Conservation (phyloP, 2,797 vertebrate species). For the Diceros bicornis region DNA sequence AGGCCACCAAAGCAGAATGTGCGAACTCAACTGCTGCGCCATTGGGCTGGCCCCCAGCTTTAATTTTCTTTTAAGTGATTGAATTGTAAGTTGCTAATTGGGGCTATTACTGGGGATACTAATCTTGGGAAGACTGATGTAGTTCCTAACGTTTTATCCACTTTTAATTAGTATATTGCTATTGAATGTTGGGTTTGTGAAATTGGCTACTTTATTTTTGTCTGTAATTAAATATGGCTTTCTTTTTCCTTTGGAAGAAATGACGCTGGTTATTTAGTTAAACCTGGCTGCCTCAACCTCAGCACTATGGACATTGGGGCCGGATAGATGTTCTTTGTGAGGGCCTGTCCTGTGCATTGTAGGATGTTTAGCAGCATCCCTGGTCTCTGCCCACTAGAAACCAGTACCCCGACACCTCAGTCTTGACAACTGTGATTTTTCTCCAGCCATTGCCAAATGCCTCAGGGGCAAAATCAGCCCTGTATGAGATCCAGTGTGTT, state of each 20-base stretch:
- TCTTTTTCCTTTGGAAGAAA: not conserved
- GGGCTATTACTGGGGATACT: not conserved
- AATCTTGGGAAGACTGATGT: not conserved
- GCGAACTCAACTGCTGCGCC: no score
- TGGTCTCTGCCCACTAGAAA: not conserved
- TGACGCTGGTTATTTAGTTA: not conserved
- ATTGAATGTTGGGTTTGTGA: not conserved
- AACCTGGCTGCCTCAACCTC: not conserved
- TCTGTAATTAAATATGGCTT: not conserved
- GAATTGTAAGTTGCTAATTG: not conserved
- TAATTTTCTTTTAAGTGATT: not conserved
- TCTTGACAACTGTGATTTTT: not conserved
- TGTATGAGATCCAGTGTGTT: not conserved
- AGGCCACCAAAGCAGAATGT: no score
- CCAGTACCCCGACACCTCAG: accelerated
- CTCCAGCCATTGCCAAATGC: not conserved
- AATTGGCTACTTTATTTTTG: not conserved
- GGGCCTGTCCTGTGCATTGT: not conserved
- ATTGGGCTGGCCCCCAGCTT: not conserved
- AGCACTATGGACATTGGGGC: accelerated
- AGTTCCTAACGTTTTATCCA: not conserved
- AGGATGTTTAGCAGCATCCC: not conserved
- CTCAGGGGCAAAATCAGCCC: not conserved
- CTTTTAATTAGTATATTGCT: not conserved
- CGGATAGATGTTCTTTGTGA: not conserved